These are phyloP conservation scores for Aramus guarauna DNA, from an alignment of 2,113 vertebrate species.

Conservation along the genomic window DNA sequence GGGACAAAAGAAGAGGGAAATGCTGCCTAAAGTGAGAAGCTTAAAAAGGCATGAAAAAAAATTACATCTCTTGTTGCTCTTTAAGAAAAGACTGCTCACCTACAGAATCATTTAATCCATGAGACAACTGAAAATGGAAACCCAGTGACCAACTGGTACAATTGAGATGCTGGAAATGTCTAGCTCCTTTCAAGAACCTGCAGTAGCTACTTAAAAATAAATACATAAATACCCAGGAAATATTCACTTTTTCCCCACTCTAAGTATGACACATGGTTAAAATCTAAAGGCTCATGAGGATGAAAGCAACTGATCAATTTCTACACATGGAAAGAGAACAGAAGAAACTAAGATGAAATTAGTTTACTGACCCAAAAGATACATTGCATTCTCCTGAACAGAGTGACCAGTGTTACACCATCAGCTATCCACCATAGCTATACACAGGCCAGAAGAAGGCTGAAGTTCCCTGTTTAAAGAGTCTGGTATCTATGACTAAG, in stretches of 20 bases:
- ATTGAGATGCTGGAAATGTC: background rate
- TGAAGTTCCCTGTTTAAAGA: background rate
- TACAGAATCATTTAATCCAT: background rate
- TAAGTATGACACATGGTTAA: background rate
- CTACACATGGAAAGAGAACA: background rate
- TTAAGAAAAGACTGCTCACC: background rate
- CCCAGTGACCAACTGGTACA: background rate
- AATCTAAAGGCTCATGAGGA: background rate
- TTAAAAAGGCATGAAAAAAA: background rate
- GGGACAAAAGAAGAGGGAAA: background rate
- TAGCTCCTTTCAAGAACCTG: background rate
- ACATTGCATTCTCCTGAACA: background rate
- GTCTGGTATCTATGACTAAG: background rate
- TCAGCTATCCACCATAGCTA: background rate
- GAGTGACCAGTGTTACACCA: background rate
- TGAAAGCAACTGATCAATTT: background rate
- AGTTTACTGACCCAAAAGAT: background rate
- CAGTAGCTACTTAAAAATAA: background rate
- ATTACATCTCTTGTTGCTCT: background rate
- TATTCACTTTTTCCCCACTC: background rate
- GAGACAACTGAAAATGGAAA: background rate
- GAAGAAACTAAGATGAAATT: background rate
- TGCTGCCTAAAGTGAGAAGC: background rate
- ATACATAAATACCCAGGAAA: background rate
- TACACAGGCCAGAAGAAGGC: background rate